Percentiles rank a stretch among this genome's conserved stretches.
Conservation (phyloP, 2,888 invertebrate species). For the Catocala fraxini region DNA sequence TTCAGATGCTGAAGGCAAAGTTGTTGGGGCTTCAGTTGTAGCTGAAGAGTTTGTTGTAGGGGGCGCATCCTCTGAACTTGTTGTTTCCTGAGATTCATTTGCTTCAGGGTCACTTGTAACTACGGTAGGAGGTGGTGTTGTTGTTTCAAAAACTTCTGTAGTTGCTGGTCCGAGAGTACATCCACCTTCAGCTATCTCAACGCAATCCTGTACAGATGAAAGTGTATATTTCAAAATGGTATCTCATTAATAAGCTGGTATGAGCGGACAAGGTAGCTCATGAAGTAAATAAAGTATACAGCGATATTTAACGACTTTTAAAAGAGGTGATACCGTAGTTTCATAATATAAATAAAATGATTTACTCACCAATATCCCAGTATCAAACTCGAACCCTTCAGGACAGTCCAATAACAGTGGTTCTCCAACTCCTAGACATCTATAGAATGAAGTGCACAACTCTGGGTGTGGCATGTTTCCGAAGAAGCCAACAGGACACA, state of each 20-base stretch:
- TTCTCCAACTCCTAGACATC: background rate
- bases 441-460: background rate
- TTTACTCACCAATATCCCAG: background rate
- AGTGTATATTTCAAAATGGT: no score
- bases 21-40: background rate
- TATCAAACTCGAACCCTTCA: background rate
- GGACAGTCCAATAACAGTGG: background rate
- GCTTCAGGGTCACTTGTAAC: no score
- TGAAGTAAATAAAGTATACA: no score
- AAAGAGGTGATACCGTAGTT: no score
- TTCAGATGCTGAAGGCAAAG: no score
- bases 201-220: background rate
- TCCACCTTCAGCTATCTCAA: constrained; percentile 18
- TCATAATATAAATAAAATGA: no score
- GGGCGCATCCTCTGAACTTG: background rate
- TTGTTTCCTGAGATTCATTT: background rate
- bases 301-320: no score
- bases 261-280: no score
- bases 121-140: background rate
- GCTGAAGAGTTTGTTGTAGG: background rate
- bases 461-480: background rate
- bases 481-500: background rate
- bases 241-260: no score
- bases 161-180: constrained; percentile 3
- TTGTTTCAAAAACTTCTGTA: constrained; percentile 1